These are phyloP conservation scores for Lepidonotus clava DNA, from an alignment of 2,888 invertebrate genomes.

Conservation along the genomic window DNA sequence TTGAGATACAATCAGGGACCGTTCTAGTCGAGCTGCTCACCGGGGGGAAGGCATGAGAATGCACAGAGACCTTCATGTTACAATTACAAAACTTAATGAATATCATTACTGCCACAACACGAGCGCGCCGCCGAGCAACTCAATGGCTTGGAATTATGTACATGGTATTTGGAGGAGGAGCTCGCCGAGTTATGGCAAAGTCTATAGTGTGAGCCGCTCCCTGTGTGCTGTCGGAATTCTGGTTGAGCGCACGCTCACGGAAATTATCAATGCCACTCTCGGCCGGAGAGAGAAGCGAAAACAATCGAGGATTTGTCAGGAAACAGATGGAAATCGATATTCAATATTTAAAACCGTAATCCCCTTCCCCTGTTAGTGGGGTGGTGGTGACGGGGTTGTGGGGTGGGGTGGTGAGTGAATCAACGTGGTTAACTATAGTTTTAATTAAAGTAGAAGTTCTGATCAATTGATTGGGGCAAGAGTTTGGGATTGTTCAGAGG, in stretches of 20 bases:
- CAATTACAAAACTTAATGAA: slow-evolving; percentile 5
- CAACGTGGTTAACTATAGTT: no score
- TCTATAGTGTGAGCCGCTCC: neutral
- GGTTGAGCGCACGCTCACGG: neutral
- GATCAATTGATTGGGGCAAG: no score
- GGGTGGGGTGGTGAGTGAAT: neutral
- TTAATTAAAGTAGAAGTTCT: no score
- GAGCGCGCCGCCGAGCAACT: neutral
- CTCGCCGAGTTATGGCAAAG: no score
- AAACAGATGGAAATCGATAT: slow-evolving; percentile 24
- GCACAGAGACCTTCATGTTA: neutral
- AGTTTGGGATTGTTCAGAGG: no score
- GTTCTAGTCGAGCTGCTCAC: no score
- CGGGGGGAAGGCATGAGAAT: neutral
- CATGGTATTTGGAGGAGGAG: neutral
- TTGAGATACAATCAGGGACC: neutral
- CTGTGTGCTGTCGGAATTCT: neutral
- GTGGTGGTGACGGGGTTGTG: neutral
- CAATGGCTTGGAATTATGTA: neutral
- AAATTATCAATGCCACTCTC: neutral
- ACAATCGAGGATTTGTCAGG: slow-evolving; percentile 14
- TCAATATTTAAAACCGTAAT: neutral
- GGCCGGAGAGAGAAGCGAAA: neutral
- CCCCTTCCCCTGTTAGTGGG: neutral
- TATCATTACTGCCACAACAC: neutral